Evolutionary conservation across 30 jellyfish, hydroid and myxozoan genomes (phyloP).

Genomic region (Turritopsis rubra): DNA sequence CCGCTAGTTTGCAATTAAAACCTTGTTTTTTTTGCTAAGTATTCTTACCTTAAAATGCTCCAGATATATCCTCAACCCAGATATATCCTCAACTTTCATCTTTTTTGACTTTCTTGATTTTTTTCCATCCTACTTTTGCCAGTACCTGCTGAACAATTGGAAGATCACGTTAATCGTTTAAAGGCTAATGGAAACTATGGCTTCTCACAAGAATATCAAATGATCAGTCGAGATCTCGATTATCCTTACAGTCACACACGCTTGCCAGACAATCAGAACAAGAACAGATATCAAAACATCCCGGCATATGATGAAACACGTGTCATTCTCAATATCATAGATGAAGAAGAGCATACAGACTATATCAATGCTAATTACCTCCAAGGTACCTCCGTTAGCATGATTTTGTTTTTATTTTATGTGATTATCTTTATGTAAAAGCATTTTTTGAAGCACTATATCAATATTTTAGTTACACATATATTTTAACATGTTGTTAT

Average conservation of each 20-base stretch:
- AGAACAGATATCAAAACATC: constrained; percentile 65
- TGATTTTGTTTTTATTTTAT: no score
- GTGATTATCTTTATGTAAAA: no score
- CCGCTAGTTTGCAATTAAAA: no score
- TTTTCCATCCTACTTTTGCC: constrained; percentile 68
- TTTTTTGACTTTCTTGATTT: neutral
- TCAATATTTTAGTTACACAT: no score
- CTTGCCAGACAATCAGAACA: constrained; percentile 42
- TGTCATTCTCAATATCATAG: constrained; percentile 30
- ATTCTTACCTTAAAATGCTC: no score
- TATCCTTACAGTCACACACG: constrained; percentile 46
- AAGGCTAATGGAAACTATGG: constrained; percentile 74
- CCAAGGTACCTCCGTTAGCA: no score
- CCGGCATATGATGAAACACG: constrained; percentile 90
- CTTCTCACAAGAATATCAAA: constrained; percentile 73
- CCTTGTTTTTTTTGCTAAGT: no score
- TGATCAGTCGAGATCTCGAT: constrained; percentile 46
- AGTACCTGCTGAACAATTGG: constrained; percentile 42
- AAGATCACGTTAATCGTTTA: constrained; percentile 54
- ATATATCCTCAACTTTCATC: no score
- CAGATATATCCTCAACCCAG: no score
- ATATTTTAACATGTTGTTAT: no score
- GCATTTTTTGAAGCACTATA: no score
- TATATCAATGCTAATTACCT: constrained; percentile 74
- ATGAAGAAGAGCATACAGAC: constrained; percentile 55